Evolutionary conservation across 2,888 invertebrate species (phyloP), one percentile per base, ranked within the genome.

Genomic region (Drosophila paramelanica): DNA sequence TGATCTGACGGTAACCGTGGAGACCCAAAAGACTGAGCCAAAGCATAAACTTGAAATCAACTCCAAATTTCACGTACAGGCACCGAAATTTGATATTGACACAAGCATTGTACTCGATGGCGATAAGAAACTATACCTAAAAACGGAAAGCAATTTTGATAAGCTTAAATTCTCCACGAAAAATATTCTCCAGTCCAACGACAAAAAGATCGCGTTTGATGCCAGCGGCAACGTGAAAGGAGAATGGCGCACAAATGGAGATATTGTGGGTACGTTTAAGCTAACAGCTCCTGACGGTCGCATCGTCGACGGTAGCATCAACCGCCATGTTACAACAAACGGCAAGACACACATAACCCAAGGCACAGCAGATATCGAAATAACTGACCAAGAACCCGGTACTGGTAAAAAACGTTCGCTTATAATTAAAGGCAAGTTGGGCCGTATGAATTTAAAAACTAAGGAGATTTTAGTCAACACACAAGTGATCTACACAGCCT

Each of bases 101-200:
- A 82, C 95, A 0, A 95, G 94, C 47, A 55, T 97, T 4, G 94
- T 93, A 78, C 94, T 96, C 33, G 94, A 96, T 90, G 95, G 95
- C 45, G 94, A 93, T 45, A 95, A 96, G 81, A 95, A 95, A 79
- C 79, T 97, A 4, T 93, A 94, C 64, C 80, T 96, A 41, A 94
- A 94, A 36, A 96, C 96, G 0, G 93, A 94, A 71, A 94, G 94
- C 58, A 94, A 94, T 70, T 74, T 93, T 0, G 93, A 91, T 92
- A 36, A 93, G 5, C 92, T 93, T 7, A 92, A 93, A 1, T 43
- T 96, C 1, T 94, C 95, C 25, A 94, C 96, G 1, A 96, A 95
- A 84, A 95, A 94, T 77, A 81, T 92, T 1, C 68, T 94, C 0
- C 93, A 94, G 43, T 66, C 93, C 4, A 89, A 93, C 1, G 92